phyloP scores from a whole-genome alignment of 2,797 vertebrate species.

The Gymnodraco acuticeps region DNA sequence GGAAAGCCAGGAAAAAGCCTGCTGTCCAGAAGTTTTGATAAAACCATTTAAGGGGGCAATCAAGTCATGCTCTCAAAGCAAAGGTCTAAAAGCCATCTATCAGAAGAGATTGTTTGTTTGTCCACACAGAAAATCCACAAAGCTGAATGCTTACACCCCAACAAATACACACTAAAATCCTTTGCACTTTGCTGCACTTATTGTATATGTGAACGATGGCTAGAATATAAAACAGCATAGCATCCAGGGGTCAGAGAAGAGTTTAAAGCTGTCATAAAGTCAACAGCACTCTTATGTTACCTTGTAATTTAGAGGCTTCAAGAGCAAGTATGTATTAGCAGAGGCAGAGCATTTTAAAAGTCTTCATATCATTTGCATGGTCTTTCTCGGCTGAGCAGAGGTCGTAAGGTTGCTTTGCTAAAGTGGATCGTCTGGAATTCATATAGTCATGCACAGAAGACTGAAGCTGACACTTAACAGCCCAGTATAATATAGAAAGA shows the following conservation, averaged over 20 bases:
- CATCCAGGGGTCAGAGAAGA: conserved; percentile 22
- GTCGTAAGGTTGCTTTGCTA: background rate
- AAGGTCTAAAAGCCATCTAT: conserved; percentile 45
- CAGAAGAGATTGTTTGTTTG: conserved; percentile 21
- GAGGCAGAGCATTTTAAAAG: conserved; percentile 8
- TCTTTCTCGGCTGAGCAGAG: conserved; percentile 13
- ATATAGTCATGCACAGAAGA: conserved; percentile 48
- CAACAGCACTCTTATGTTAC: conserved; percentile 21
- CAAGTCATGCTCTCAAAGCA: conserved; percentile 24
- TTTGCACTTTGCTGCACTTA: conserved; percentile 22
- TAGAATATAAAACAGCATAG: conserved; percentile 5
- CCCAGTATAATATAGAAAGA: conserved; percentile 19
- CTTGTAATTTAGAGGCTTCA: conserved; percentile 10
- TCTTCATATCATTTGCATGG: conserved; percentile 19
- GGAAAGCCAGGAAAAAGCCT: conserved; percentile 16
- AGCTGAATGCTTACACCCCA: conserved; percentile 21
- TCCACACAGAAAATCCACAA: conserved; percentile 1
- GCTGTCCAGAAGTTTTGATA: conserved; percentile 14
- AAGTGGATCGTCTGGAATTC: conserved; percentile 9
- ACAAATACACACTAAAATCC: conserved; percentile 26
- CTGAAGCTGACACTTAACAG: conserved; percentile 38
- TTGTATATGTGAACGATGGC: background rate
- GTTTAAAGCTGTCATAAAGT: background rate
- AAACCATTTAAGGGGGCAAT: conserved; percentile 32
- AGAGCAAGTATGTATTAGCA: conserved; percentile 17